These are phyloP conservation scores for Tipula vernalis DNA, from an alignment of 2,888 invertebrate genomes.

Conservation along the genomic window DNA sequence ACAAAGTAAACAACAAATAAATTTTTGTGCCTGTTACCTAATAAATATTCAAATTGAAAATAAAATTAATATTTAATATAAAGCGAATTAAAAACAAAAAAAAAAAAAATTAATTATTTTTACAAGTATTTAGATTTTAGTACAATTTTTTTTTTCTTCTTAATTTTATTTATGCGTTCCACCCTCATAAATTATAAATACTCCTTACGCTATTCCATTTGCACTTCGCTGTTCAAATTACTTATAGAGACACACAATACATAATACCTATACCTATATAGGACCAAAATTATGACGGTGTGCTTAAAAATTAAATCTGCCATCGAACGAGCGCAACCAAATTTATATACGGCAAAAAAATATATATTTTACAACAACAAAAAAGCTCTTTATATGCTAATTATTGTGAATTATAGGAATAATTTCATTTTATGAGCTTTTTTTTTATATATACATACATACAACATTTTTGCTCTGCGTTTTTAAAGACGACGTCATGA, in stretches of 20 bases:
- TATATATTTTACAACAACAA: neutral
- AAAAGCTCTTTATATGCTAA: neutral
- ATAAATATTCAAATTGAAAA: neutral
- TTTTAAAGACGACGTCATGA: neutral
- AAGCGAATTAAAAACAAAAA: neutral
- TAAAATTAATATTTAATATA: neutral
- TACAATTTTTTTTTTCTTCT: neutral
- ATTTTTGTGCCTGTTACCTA: neutral
- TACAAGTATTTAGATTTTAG: neutral
- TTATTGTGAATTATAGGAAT: constrained; percentile 4
- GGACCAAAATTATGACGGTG: neutral
- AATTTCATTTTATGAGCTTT: neutral
- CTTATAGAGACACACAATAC: neutral
- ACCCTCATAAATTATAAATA: neutral
- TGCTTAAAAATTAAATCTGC: neutral
- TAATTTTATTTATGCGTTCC: neutral
- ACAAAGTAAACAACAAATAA: neutral
- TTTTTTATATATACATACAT: neutral
- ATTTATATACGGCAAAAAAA: neutral
- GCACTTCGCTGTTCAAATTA: neutral
- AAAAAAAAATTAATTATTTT: neutral
- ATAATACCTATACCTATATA: no score
- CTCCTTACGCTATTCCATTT: neutral
- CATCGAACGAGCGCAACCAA: neutral
- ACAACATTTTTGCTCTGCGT: neutral